These are phyloP conservation scores for Epirrhoe alternata DNA, from an alignment of 2,888 invertebrate genomes.

Conservation along the genomic window DNA sequence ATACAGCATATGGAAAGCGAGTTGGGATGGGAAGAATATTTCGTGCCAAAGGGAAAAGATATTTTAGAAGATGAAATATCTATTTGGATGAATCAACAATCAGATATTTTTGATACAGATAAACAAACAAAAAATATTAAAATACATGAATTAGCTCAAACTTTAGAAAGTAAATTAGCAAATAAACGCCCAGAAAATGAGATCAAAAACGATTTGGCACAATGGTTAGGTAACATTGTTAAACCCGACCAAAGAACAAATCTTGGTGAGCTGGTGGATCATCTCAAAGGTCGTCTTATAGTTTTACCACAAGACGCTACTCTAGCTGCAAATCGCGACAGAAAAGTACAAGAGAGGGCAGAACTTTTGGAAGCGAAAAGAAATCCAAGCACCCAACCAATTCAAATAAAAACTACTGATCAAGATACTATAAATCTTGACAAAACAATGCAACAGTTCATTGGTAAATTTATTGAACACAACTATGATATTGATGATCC, in stretches of 20 bases:
- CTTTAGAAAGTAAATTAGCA: conserved; percentile 48
- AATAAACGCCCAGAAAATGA: conserved; percentile 48
- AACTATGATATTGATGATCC: conserved; percentile 59
- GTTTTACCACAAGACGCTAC: conserved; percentile 55
- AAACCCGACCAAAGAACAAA: conserved; percentile 49
- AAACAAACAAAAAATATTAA: conserved; percentile 44
- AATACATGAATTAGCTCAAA: conserved; percentile 55
- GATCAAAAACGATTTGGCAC: conserved; percentile 49
- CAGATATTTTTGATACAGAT: conserved; percentile 50
- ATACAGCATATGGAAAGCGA: conserved; percentile 44
- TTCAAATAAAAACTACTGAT: conserved; percentile 17
- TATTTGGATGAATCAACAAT: conserved; percentile 63
- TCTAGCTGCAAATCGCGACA: conserved; percentile 39
- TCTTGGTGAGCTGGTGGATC: conserved; percentile 47
- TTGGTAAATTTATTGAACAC: conserved; percentile 60
- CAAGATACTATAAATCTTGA: conserved; percentile 46
- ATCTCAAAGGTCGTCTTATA: conserved; percentile 52
- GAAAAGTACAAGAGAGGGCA: conserved; percentile 40
- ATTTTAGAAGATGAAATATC: conserved; percentile 64
- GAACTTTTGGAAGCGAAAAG: conserved; percentile 31
- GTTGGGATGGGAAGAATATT: conserved; percentile 40
- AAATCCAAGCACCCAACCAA: neutral
- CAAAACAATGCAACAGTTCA: conserved; percentile 56
- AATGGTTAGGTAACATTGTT: conserved; percentile 55
- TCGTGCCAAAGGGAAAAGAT: conserved; percentile 50